Evolutionary conservation across 2,888 invertebrate species (phyloP).

Genomic region (Anticlea derivata): DNA sequence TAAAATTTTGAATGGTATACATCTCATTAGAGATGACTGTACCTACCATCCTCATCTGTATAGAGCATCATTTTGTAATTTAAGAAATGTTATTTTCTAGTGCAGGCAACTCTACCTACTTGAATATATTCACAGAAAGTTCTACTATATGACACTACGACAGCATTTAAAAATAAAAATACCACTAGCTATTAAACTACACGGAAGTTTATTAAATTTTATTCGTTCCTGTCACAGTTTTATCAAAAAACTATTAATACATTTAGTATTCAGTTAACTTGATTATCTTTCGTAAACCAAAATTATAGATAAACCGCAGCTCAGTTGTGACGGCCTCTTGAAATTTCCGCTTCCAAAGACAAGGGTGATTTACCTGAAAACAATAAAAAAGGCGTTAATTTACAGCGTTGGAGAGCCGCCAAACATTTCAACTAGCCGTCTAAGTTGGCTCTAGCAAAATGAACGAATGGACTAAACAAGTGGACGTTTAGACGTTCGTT

Average conservation of each 20-base stretch:
- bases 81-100: too few species aligned
- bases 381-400: constrained; percentile 78
- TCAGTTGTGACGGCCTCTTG: constrained; percentile 45
- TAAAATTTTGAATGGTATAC: too few species aligned
- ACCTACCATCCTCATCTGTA: too few species aligned
- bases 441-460: constrained; percentile 74
- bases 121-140: too few species aligned
- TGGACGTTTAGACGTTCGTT: constrained; percentile 60
- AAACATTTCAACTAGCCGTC: constrained; percentile 79
- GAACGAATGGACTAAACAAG: constrained; percentile 77
- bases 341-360: constrained; percentile 58
- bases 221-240: constrained; percentile 6
- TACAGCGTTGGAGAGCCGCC: constrained; percentile 74
- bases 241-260: constrained; percentile 16
- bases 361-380: constrained; percentile 81
- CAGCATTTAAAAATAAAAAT: constrained; percentile 24
- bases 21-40: too few species aligned
- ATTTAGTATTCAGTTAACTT: constrained; percentile 21
- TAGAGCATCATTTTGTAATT: too few species aligned
- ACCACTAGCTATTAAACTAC: constrained; percentile 26
- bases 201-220: constrained; percentile 30
- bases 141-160: not conserved
- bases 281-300: constrained; percentile 32
- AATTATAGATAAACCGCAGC: constrained; percentile 40
- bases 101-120: too few species aligned